Percentiles rank a stretch among this genome's conserved stretches.
These are phyloP conservation scores for Cephus rjabovi DNA, from an alignment of 2,888 invertebrate species.

Conservation along the genomic window DNA sequence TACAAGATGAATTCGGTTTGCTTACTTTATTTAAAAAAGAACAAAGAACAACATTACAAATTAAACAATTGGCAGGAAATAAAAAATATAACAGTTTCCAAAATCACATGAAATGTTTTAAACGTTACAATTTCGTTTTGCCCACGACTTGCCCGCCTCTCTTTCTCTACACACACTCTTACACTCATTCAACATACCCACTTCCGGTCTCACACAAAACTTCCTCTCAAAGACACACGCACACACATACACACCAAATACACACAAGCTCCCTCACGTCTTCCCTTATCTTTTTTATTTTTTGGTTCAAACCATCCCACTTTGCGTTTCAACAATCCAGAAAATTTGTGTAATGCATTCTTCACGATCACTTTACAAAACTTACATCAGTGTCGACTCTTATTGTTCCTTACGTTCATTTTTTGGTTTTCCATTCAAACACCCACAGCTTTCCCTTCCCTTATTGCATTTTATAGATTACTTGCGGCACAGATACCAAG, in stretches of 20 bases:
- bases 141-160: neutral
- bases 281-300: neutral
- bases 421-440: neutral
- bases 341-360: neutral
- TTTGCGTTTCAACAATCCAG: neutral
- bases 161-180: neutral
- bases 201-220: neutral
- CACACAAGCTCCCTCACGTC: neutral
- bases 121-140: constrained; percentile 55
- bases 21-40: constrained; percentile 65
- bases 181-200: neutral
- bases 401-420: neutral
- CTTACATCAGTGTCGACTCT: neutral
- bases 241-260: neutral
- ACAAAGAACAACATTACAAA: constrained; percentile 66
- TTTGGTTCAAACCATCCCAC: neutral
- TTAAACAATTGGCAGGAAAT: constrained; percentile 66
- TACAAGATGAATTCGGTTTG: constrained; percentile 33
- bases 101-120: constrained; percentile 65
- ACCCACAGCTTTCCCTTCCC: neutral
- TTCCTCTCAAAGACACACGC: too few relatives aligned
- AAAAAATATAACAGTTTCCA: constrained; percentile 66
- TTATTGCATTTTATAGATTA: neutral
- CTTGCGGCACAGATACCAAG: neutral
- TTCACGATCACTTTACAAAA: neutral